Base-by-base conservation (phyloP, 2,113 vertebrate species). In the Muscicapa adusta region DNA sequence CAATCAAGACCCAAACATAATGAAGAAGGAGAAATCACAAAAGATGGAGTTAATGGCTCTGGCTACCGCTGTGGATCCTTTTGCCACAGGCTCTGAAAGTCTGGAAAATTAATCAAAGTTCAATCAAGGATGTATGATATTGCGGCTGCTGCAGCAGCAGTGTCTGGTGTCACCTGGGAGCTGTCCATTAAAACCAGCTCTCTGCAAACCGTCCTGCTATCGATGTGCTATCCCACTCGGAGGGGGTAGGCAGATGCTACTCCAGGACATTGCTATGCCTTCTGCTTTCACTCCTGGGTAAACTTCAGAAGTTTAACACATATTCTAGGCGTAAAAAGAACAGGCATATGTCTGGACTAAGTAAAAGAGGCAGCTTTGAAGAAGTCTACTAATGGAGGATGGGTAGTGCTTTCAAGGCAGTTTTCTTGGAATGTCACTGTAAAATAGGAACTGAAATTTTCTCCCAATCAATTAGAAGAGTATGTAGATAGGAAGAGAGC, bases 101-200 rank as follows among this genome's bases (percentile, higher is more conserved):
- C 96, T 96, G 95, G 89, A 89, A 98, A 97, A 97, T 93, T 94
- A 95, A 97, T 96, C 94, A 95, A 95, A 91, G 96, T 97, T 93
- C 91, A 83, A 91, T 93, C 72, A 88, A 95, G 88, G 94, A 91
- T 89, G 92, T 96, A 94, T 95, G 91, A 96, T 97, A 96, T 97
- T 97, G 95, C 91, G 70, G 90, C 90, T 81, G 80, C 91, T 58
- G 88, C 85, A 89, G 82, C 84, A 81, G 88, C 93, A 58, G 93
- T 83, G 93, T 60, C 95, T 86, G 82, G 56, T 93, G 93, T 91
- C 93, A 94, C 89, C 95, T 96, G 92, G 72, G 94, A 97, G 91
- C 96, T 96, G 91, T 96, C 95, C 91, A 94, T 97, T 96, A 95
- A 93, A 95, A 95, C 61, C 85, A 85, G 88, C 92, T 95, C 90